Base-by-base conservation (phyloP, 2,888 invertebrate genomes). In the Tenthredo distinguenda region DNA sequence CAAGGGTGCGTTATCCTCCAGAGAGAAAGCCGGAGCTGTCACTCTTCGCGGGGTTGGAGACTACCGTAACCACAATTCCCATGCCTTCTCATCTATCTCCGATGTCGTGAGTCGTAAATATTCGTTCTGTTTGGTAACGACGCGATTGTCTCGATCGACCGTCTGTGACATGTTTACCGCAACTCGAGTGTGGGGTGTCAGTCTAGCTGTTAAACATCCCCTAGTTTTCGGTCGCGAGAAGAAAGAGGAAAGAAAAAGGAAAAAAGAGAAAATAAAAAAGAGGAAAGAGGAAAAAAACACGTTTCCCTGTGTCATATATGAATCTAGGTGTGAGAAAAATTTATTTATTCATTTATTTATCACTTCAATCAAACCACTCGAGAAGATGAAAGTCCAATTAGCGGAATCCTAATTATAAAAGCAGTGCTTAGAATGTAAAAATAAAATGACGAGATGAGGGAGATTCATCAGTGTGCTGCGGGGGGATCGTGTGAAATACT, bases 101-200 rank as follows among this genome's bases (percentile, higher is more conserved):
- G 12, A 62, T 37, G 37, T 37, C 58, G 37, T 21, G 40, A 81
- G 12, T 50, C 81, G 62, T 58, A 81, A 58, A 58, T 62, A 81
- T 81, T 81, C 37, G 81, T 62, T 58, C 40, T 15, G 40, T 81
- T 81, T 26, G 62, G 62, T 62, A 79, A 81, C 58, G 81, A 62
- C 50, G 5, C 77, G 77, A 77, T 77, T 55, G 50, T 50, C 88
- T 89, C 87, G 84, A 88, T 88, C 87, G 86, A 79, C 87, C 88
- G 89, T 89, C 87, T 88, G 87, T 88, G 87, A 86, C 88, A 86
- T 82, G 84, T 43, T 76, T 79, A 76, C 82, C 74, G 34, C 40
- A 12, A 26, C 58, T 72, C 83, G 82, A 31, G 50, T 26, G 10
- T 43, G 18, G n/a, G 9, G 40, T 43, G 72, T 74, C 40, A 43